A percentile compares a stretch with the other conserved stretches of the same genome.
These are phyloP conservation scores for Centropus unirufus DNA, from an alignment of 2,113 vertebrate species.

Conservation along the genomic window DNA sequence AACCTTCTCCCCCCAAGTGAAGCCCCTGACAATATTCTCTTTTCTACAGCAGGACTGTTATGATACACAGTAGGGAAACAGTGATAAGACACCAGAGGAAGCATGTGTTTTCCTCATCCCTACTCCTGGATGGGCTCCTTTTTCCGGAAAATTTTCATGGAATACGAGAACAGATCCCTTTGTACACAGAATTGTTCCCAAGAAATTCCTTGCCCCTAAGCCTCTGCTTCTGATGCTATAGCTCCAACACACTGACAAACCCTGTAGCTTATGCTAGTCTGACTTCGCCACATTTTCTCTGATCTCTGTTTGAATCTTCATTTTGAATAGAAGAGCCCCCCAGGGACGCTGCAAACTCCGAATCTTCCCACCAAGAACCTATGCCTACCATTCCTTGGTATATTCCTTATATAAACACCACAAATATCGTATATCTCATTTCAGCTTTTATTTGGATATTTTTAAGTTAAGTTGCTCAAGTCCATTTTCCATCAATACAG, in stretches of 20 bases:
- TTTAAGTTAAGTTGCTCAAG: slow-evolving; percentile 63
- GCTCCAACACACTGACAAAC: background rate
- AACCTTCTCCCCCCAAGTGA: background rate
- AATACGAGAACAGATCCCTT: background rate
- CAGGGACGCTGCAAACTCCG: background rate
- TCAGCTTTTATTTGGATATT: slow-evolving; percentile 56
- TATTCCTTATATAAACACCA: slow-evolving; percentile 13
- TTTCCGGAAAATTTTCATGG: background rate
- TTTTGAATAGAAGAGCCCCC: background rate
- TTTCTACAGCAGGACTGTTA: background rate
- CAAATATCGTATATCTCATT: background rate
- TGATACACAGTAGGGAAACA: background rate
- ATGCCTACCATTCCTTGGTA: too few species aligned
- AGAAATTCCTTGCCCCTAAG: background rate
- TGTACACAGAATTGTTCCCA: background rate
- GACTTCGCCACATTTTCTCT: background rate
- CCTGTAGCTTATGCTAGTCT: background rate
- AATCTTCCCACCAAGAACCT: background rate
- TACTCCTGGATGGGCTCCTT: background rate
- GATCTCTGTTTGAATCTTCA: background rate
- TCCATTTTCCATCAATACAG: slow-evolving; percentile 60
- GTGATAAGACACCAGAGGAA: background rate
- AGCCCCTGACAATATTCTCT: background rate
- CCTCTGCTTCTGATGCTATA: background rate
- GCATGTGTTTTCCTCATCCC: background rate